phyloP scores from a whole-genome alignment of 2,113 vertebrate species.

The Malurus alboscapulatus region DNA sequence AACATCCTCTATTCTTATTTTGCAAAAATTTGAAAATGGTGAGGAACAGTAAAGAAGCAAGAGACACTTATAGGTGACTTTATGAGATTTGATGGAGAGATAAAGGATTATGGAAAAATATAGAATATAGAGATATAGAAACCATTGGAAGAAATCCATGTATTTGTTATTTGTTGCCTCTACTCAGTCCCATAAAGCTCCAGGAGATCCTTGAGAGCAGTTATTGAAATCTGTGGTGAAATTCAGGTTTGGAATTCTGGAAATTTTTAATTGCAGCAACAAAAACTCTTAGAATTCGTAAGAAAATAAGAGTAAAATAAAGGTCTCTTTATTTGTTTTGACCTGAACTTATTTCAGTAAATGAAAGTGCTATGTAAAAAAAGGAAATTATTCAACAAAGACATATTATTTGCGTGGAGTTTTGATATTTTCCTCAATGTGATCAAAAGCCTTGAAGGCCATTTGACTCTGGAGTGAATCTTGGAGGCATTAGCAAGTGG shows the following conservation, averaged over 20 bases:
- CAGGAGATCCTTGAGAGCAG: not conserved
- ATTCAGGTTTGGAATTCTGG: not conserved
- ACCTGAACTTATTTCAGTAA: not conserved
- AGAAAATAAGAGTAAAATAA: not conserved
- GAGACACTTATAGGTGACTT: not conserved
- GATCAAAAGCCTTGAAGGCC: not conserved
- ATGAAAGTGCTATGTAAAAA: not conserved
- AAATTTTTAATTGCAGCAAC: not conserved
- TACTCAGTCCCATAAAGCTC: not conserved
- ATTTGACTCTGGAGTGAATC: not conserved
- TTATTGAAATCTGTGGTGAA: not conserved
- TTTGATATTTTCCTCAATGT: not conserved
- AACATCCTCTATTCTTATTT: rapidly evolving
- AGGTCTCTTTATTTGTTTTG: not conserved
- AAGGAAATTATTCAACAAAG: rapidly evolving
- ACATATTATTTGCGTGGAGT: not conserved
- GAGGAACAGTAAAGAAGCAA: not conserved
- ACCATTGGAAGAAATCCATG: not conserved
- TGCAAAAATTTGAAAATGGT: not conserved
- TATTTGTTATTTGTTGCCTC: rapidly evolving
- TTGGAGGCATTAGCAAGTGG: not conserved
- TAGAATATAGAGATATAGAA: not conserved
- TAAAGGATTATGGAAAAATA: not conserved
- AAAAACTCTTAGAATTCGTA: not conserved
- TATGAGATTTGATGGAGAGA: not conserved